Evolutionary conservation across 64 coral and sea anemone species (phyloP).

Genomic region (Actinia tenebrosa): DNA sequence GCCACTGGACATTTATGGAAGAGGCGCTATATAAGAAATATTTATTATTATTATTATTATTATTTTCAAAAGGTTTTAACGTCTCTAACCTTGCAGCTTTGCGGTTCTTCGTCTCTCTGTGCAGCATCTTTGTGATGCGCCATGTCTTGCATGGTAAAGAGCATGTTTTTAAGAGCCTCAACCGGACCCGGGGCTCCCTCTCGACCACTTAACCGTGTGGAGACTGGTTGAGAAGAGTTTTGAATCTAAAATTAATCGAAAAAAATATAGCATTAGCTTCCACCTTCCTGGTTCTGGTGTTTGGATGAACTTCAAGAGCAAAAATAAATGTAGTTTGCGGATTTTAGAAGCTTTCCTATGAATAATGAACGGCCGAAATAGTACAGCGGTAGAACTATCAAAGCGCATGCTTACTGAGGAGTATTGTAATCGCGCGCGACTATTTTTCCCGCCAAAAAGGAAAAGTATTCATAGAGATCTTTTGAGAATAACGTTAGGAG

Average conservation of each 20-base stretch:
- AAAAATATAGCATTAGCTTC: not conserved
- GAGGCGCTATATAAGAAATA: no score
- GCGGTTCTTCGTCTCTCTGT: not conserved
- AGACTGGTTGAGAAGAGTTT: not conserved
- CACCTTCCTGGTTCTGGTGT: no score
- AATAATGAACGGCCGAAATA: no score
- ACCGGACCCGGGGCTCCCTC: constrained; percentile 73
- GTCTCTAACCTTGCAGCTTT: not conserved
- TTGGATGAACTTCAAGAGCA: no score
- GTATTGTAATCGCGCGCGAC: no score
- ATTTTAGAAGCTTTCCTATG: no score
- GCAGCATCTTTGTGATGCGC: constrained; percentile 57
- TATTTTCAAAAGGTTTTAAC: not conserved
- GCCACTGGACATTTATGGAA: no score
- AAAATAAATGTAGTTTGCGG: no score
- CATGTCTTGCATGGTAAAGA: constrained; percentile 95
- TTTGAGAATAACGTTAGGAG: no score
- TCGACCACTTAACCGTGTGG: constrained; percentile 30
- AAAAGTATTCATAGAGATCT: no score
- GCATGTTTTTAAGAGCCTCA: constrained; percentile 83
- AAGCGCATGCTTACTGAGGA: not conserved
- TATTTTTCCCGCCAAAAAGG: not conserved
- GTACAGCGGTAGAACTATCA: not conserved
- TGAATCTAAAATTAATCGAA: not conserved
- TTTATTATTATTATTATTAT: not conserved